Percentiles rank a stretch among this genome's conserved stretches.
Conservation (phyloP, 2,797 vertebrate species). For the Liasis olivaceus region DNA sequence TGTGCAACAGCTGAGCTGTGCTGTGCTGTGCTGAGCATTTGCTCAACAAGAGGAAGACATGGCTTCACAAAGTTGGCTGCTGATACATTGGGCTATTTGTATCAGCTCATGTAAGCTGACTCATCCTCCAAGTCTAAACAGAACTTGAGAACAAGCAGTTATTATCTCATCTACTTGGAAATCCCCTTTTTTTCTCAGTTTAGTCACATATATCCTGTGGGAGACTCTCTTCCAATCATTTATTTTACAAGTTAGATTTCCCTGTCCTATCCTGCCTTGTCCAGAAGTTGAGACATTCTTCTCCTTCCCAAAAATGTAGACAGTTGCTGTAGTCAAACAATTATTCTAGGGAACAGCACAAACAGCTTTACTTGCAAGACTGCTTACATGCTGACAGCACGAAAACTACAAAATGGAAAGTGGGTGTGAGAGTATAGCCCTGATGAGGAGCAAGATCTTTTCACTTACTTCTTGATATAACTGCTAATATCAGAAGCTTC, state of each 20-base stretch:
- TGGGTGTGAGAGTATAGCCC: background rate
- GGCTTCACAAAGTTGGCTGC: background rate
- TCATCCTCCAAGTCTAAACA: constrained; percentile 23
- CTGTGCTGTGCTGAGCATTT: background rate
- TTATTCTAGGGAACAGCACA: background rate
- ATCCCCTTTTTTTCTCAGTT: constrained; percentile 22
- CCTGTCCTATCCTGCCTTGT: background rate
- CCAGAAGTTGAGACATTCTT: background rate
- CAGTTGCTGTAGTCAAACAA: background rate
- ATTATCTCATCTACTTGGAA: constrained; percentile 31
- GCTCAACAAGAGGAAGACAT: background rate
- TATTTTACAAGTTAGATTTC: background rate
- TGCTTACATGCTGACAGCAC: background rate
- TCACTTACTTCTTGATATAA: background rate
- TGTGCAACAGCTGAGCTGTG: background rate
- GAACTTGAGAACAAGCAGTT: constrained; percentile 9
- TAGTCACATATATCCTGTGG: constrained; percentile 10
- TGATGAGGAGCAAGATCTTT: background rate
- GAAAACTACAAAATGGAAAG: background rate
- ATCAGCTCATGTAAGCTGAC: constrained; percentile 24
- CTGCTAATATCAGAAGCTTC: background rate
- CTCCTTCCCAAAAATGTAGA: background rate
- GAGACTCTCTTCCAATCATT: background rate
- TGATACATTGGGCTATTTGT: background rate
- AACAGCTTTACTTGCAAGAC: background rate